A percentile compares a stretch with the other conserved stretches of the same genome.
phyloP scores from a whole-genome alignment of 1,140 invertebrate species.

The Eumaeus atala region DNA sequence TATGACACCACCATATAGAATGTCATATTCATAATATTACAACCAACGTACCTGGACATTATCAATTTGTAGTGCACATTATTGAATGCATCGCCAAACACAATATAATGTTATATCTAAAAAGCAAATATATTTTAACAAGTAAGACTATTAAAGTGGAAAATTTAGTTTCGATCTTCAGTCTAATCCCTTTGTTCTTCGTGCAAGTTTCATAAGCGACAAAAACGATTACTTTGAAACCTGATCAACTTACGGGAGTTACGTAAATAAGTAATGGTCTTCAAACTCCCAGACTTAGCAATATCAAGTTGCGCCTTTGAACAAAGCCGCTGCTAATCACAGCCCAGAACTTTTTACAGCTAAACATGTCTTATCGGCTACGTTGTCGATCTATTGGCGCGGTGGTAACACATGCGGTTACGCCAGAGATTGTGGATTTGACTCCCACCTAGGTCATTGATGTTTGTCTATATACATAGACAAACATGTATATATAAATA shows the following conservation, averaged over 20 bases:
- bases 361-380: too few relatives aligned
- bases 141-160: slow-evolving; percentile 5
- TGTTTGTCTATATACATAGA: too few relatives aligned
- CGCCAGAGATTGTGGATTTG: too few relatives aligned
- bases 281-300: slow-evolving; percentile 13
- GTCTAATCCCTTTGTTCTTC: slow-evolving; percentile 9
- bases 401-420: too few relatives aligned
- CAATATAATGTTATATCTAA: neutral
- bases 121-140: neutral
- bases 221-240: slow-evolving; percentile 16
- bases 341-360: neutral
- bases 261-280: slow-evolving; percentile 17
- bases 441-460: too few relatives aligned
- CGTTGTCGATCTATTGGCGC: too few relatives aligned
- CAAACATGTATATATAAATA: too few relatives aligned
- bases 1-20: too few relatives aligned
- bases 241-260: slow-evolving; percentile 13
- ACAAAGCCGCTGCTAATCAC: slow-evolving; percentile 4
- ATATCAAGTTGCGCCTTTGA: slow-evolving; percentile 16
- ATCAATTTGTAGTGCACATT: too few relatives aligned
- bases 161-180: slow-evolving; percentile 6
- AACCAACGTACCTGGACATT: too few relatives aligned
- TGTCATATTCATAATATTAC: too few relatives aligned
- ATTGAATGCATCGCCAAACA: too few relatives aligned
- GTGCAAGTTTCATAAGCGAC: slow-evolving; percentile 14